Base-by-base conservation (phyloP, 2,888 invertebrate genomes). In the Agapetus fuscipes region DNA sequence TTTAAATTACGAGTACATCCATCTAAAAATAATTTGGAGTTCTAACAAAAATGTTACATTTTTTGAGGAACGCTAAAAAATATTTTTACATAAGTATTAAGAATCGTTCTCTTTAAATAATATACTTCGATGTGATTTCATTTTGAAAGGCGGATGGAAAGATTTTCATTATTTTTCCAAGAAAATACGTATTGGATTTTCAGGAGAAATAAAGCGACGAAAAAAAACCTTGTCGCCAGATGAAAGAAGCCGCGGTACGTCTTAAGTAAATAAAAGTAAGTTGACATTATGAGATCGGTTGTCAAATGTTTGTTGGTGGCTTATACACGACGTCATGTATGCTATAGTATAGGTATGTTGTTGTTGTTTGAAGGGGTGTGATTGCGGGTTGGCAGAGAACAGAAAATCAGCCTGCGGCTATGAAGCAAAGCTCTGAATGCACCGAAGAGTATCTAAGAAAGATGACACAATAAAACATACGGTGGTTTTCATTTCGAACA, bases 401-500 rank as follows among this genome's bases (percentile, higher is more conserved):
- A 9, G 20, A 4, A 20, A 20, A 9, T 20, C 9, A 9, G 9
- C 4, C 9, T 4, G 5, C 20, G 9, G 20, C 20, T 4, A 20
- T 20, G 5, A 9, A 4, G 5, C 20, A 9, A 20, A 9, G 20
- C 20, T 6, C 4, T 4, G 20, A 20, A 20, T 9, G 5, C 20
- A 9, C 20, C 20, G 9, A 9, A 20, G 20, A 20, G 9, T 20
- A 9, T 4, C 20, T 9, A 20, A 20, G 9, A 4, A 20, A 6
- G 4, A 4, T 20, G 5, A 20, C 20, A 20, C 27, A 33, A 37
- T 37, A 38, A 14, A 33, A 10, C 5, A 30, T 20, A 25, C 14
- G 30, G 9, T 7, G 15, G 29, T 12, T 41, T 44, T 44, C 34
- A 44, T 41, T 44, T 37, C 12, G 32, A 34, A 34, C 20, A 27